These are phyloP conservation scores for Cynopterus brachyotis DNA, from an alignment of 2,113 vertebrate species.

Conservation along the genomic window DNA sequence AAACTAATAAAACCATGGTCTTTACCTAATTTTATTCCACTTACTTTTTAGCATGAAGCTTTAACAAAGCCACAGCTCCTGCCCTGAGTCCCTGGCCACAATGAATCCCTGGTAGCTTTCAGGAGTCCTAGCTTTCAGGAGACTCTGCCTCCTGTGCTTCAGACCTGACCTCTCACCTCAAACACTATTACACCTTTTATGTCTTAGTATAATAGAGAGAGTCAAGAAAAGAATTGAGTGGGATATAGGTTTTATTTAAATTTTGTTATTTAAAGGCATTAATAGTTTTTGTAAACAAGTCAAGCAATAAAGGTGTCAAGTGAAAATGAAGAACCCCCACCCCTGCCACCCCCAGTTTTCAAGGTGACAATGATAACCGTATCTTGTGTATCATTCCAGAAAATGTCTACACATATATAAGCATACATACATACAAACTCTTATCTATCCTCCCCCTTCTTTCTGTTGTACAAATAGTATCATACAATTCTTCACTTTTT, in stretches of 20 bases:
- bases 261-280: conserved; percentile 19
- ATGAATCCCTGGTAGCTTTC: background rate
- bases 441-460: background rate
- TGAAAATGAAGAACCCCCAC: conserved; percentile 37
- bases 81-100: background rate
- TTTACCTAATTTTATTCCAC: conserved; percentile 45
- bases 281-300: conserved; percentile 16
- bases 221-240: conserved; percentile 32
- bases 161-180: background rate
- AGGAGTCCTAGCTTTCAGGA: background rate
- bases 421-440: background rate
- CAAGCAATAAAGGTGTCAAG: background rate
- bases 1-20: conserved; percentile 23
- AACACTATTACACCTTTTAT: background rate
- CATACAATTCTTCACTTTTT: conserved; percentile 11
- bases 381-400: background rate
- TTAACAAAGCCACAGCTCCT: conserved; percentile 28
- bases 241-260: background rate
- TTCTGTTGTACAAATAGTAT: background rate
- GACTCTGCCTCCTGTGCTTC: background rate
- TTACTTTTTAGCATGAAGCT: conserved; percentile 34
- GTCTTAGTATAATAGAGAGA: conserved; percentile 4
- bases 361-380: background rate
- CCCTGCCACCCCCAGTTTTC: background rate
- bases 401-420: background rate